phyloP scores from a whole-genome alignment of 2,113 vertebrate genomes.

The Plecotus auritus region DNA sequence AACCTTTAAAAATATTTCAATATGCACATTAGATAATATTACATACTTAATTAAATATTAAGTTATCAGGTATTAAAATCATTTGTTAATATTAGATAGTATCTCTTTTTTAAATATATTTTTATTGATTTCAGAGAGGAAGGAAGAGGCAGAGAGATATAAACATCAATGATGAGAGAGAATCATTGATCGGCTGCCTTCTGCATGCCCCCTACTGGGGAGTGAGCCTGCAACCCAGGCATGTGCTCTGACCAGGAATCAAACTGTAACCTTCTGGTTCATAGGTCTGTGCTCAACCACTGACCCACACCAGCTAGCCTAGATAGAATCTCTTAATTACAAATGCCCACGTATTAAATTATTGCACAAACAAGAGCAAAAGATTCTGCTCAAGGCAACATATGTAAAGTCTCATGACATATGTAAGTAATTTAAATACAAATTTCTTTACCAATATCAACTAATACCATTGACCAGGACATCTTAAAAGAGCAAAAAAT shows the following conservation, averaged over 20 bases:
- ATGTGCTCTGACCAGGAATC: too few relatives aligned
- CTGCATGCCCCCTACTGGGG: too few relatives aligned
- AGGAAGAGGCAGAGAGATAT: too few relatives aligned
- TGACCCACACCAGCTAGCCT: neutral
- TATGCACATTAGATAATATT: neutral
- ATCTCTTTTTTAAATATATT: too few relatives aligned
- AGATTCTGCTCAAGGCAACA: neutral
- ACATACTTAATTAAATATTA: neutral
- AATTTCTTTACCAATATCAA: neutral
- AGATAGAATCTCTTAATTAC: neutral
- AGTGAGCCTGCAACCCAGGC: too few relatives aligned
- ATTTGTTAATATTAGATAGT: neutral
- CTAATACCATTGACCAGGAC: neutral
- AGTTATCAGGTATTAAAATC: neutral
- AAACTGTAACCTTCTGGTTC: too few relatives aligned
- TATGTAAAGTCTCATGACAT: neutral
- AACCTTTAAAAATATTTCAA: neutral
- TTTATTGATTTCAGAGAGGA: too few relatives aligned
- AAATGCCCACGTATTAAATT: neutral
- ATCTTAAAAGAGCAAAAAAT: neutral
- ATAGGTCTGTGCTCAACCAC: too few relatives aligned
- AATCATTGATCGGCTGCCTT: too few relatives aligned
- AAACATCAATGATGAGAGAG: too few relatives aligned
- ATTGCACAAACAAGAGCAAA: neutral
- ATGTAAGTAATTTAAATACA: neutral